phyloP scores from a whole-genome alignment of 2,113 vertebrate species.

The Bos taurus region ARS-UCD2.0 NC_037337.1:62488001-62488500 shows the following conservation, averaged over 20 bases:
- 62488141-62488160: background rate
- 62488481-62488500: too few species aligned
- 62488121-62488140: conserved; percentile 36
- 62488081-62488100: conserved; percentile 50
- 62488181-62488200: conserved; percentile 41
- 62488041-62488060: conserved; percentile 31
- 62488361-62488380: too few species aligned
- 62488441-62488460: rapidly evolving
- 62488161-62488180: conserved; percentile 29
- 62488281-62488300: too few species aligned
- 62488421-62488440: too few species aligned
- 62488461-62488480: too few species aligned
- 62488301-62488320: too few species aligned
- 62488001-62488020: conserved; percentile 7
- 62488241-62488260: background rate
- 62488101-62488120: conserved; percentile 34
- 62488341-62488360: too few species aligned
- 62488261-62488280: too few species aligned
- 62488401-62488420: too few species aligned
- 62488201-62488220: background rate
- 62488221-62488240: conserved; percentile 16
- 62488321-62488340: too few species aligned
- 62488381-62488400: too few species aligned
- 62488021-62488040: background rate
- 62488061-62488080: conserved; percentile 34